Evolutionary conservation across 1,140 invertebrate species (phyloP).

Genomic region (Ips nitidus): DNA sequence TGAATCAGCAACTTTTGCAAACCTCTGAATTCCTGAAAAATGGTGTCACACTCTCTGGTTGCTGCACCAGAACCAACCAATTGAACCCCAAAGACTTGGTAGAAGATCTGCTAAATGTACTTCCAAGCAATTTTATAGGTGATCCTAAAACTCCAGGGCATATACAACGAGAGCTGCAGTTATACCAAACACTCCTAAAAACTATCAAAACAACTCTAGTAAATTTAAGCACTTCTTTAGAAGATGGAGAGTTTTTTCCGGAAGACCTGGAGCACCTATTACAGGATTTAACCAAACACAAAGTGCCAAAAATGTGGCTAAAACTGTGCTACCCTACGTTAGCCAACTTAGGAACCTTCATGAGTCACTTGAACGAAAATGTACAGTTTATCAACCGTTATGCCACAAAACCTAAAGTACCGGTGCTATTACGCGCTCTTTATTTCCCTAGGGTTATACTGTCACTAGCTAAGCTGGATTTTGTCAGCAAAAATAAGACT

Average conservation of each 20-base stretch:
- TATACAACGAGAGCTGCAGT: conserved; percentile 15
- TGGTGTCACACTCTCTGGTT: too few species aligned
- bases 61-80: background rate
- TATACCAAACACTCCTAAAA: conserved; percentile 25
- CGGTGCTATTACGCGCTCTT: conserved; percentile 29
- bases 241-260: background rate
- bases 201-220: conserved; percentile 11
- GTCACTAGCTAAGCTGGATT: conserved; percentile 27
- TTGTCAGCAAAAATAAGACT: conserved; percentile 21
- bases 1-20: background rate
- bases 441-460: conserved; percentile 36
- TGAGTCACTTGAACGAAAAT: conserved; percentile 17
- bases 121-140: background rate
- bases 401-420: background rate
- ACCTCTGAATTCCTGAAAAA: conserved; percentile 3
- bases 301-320: conserved; percentile 31
- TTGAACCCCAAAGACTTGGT: background rate
- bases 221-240: background rate
- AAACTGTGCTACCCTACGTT: conserved; percentile 23
- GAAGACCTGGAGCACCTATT: conserved; percentile 19
- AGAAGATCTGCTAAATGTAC: background rate
- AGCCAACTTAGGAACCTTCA: conserved; percentile 24
- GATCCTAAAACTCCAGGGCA: too few species aligned
- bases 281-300: conserved; percentile 19
- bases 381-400: conserved; percentile 30